Conservation (phyloP, 1,140 invertebrate genomes). For the Drosophila ironensis region DNA sequence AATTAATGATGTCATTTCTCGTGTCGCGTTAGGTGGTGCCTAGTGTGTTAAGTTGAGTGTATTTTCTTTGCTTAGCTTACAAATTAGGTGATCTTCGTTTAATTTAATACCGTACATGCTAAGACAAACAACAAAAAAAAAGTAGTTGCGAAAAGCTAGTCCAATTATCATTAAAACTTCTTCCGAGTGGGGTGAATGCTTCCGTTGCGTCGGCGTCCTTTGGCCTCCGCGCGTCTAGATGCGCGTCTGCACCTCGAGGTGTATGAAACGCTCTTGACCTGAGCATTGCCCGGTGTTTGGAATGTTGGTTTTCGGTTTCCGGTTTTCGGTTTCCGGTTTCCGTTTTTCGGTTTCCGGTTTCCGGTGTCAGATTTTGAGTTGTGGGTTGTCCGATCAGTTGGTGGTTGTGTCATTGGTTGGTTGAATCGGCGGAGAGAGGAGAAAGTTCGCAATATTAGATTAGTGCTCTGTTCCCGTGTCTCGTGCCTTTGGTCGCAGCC, state of each 20-base stretch:
- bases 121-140: conserved; percentile 13
- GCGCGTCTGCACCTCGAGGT: conserved; percentile 70
- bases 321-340: conserved; percentile 1
- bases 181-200: conserved; percentile 23
- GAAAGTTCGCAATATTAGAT: conserved; percentile 44
- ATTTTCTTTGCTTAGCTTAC: conserved; percentile 29
- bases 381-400: no score
- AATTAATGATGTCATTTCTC: background rate
- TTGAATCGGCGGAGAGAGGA: conserved; percentile 57
- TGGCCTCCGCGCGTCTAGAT: conserved; percentile 55
- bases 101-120: conserved; percentile 15
- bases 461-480: conserved; percentile 1
- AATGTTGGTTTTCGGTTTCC: conserved; percentile 41
- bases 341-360: background rate
- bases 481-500: conserved; percentile 7
- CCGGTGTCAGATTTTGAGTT: background rate
- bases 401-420: background rate
- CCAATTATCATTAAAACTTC: conserved; percentile 10
- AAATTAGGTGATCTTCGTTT: conserved; percentile 3
- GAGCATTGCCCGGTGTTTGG: conserved; percentile 18
- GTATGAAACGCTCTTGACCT: conserved; percentile 79
- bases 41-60: conserved; percentile 15
- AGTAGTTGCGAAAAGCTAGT: conserved; percentile 10
- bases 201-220: background rate
- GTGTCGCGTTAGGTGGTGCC: background rate